Evolutionary conservation across 2,888 invertebrate species (phyloP).

Genomic region (Dorcus parallelipipedus): DNA sequence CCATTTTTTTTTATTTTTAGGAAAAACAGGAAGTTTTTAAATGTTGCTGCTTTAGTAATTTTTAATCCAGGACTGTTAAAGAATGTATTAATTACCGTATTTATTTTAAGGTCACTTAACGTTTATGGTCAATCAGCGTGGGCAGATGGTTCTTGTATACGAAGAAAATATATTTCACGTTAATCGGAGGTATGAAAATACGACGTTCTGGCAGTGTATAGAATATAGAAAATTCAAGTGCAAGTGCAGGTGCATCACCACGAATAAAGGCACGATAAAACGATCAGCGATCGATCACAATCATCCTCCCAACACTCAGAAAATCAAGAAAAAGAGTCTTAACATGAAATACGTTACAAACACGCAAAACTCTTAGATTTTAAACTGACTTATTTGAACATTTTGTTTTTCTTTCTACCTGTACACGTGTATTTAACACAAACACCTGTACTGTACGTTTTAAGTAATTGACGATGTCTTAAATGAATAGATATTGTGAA

Average conservation of each 20-base stretch:
- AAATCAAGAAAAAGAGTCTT: conserved; percentile 4
- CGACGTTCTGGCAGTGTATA: conserved; percentile 29
- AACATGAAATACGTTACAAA: conserved; percentile 11
- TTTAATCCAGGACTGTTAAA: too few relatives aligned
- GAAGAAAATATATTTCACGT: conserved; percentile 28
- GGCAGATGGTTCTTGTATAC: conserved; percentile 24
- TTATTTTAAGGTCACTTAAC: conserved; percentile 18
- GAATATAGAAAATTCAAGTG: conserved; percentile 27
- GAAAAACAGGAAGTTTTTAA: too few relatives aligned
- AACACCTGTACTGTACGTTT: too few relatives aligned
- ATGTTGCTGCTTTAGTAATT: too few relatives aligned
- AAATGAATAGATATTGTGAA: too few relatives aligned
- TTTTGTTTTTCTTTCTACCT: too few relatives aligned
- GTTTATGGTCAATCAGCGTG: conserved; percentile 26
- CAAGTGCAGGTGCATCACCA: conserved; percentile 23
- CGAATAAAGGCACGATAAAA: conserved; percentile 5
- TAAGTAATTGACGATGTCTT: too few relatives aligned
- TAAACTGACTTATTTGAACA: too few relatives aligned
- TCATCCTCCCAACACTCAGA: conserved; percentile 12
- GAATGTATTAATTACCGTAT: too few relatives aligned
- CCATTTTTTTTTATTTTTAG: too few relatives aligned
- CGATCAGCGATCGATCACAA: conserved; percentile 10
- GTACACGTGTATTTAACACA: too few relatives aligned
- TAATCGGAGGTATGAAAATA: conserved; percentile 24
- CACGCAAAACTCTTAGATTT: too few relatives aligned